A percentile compares a stretch with the other conserved stretches of the same genome.
Conservation (phyloP, 2,888 invertebrate species). For the Ophion obscuratus region DNA sequence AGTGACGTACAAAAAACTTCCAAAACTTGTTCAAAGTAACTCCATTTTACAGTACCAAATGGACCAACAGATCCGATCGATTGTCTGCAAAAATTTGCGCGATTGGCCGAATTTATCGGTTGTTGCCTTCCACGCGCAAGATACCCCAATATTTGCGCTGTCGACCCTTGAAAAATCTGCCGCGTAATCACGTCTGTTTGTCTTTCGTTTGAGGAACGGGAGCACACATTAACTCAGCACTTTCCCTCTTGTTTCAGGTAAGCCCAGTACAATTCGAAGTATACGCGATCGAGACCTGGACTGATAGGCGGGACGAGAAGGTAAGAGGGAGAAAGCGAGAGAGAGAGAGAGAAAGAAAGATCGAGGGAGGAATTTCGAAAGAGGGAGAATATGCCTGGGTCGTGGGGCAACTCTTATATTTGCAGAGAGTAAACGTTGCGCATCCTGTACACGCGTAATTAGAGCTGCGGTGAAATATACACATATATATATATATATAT, state of each 20-base stretch:
- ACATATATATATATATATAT: background rate
- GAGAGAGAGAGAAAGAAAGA: slow-evolving; percentile 14
- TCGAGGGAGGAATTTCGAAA: slow-evolving; percentile 39
- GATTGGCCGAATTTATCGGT: slow-evolving; percentile 4
- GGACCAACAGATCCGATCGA: too few species aligned
- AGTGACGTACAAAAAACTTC: too few species aligned
- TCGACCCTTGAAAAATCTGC: slow-evolving; percentile 45
- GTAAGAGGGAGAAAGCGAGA: slow-evolving; percentile 20
- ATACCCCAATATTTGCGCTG: background rate
- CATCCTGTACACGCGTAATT: slow-evolving; percentile 80
- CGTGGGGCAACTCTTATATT: slow-evolving; percentile 71
- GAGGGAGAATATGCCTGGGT: slow-evolving; percentile 19
- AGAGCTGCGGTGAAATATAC: slow-evolving; percentile 70
- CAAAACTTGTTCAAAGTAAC: too few species aligned
- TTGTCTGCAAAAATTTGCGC: background rate
- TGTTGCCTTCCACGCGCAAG: background rate
- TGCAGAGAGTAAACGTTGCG: slow-evolving; percentile 80
- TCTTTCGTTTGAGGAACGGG: slow-evolving; percentile 53
- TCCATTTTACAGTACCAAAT: too few species aligned
- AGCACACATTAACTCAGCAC: slow-evolving; percentile 68
- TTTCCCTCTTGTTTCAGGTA: slow-evolving; percentile 80
- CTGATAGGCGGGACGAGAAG: slow-evolving; percentile 3
- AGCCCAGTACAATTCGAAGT: slow-evolving; percentile 71
- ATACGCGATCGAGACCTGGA: slow-evolving; percentile 36
- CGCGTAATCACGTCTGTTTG: slow-evolving; percentile 56